These are phyloP conservation scores for Adelognathus sp. DNA, from an alignment of 2,888 invertebrate genomes.

Conservation along the genomic window DNA sequence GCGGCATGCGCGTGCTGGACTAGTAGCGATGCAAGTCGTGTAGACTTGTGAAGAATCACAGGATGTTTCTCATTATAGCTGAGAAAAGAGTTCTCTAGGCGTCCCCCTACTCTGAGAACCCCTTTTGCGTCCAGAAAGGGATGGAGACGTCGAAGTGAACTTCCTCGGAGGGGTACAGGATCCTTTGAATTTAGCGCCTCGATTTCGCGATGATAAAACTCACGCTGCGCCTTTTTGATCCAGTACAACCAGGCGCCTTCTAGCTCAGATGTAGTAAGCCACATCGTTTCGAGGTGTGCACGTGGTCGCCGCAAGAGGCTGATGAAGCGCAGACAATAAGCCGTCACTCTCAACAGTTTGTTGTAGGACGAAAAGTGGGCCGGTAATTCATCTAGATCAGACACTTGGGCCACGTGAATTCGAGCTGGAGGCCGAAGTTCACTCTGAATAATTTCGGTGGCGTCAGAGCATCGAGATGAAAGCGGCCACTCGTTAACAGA, in stretches of 20 bases:
- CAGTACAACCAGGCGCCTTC: background rate
- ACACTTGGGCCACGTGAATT: background rate
- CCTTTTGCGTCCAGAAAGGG: too few relatives aligned
- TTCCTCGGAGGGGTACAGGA: background rate
- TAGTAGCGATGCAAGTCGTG: background rate
- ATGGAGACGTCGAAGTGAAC: too few relatives aligned
- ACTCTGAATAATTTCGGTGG: background rate
- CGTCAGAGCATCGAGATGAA: background rate
- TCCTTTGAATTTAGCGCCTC: background rate
- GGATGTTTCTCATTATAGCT: background rate
- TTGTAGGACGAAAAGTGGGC: background rate
- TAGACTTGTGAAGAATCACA: background rate
- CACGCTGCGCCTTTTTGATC: background rate
- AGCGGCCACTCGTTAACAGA: background rate
- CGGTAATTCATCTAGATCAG: background rate
- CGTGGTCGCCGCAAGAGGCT: background rate
- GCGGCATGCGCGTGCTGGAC: background rate
- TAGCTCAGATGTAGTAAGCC: background rate
- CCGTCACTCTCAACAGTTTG: background rate
- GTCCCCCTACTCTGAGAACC: too few relatives aligned
- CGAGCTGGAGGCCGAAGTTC: background rate
- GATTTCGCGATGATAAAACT: background rate
- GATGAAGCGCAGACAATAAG: background rate
- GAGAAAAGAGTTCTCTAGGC: background rate
- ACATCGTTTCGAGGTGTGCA: background rate